A percentile compares a stretch with the other conserved stretches of the same genome.
phyloP scores from a whole-genome alignment of 2,113 vertebrate genomes.

The Atherinomorus stipes region DNA sequence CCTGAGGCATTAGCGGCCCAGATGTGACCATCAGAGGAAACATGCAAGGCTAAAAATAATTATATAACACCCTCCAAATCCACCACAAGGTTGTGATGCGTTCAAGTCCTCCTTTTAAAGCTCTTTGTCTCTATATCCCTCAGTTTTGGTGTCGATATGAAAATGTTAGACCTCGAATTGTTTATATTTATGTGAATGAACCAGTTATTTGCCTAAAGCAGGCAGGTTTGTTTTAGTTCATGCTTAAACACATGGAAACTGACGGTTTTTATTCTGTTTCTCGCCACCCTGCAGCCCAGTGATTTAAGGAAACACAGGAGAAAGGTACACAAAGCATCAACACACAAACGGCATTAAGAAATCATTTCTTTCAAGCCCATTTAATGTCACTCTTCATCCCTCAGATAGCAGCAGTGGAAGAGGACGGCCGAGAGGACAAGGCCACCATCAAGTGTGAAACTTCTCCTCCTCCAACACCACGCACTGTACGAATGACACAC shows the following conservation, averaged over 20 bases:
- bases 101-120: slow-evolving; percentile 2
- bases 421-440: slow-evolving; percentile 97
- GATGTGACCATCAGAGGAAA: neutral
- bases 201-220: slow-evolving; percentile 9
- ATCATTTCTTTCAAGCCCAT: neutral
- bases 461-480: slow-evolving; percentile 94
- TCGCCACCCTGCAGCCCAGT: slow-evolving; percentile 87
- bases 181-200: slow-evolving; percentile 30
- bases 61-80: neutral
- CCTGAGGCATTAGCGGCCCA: neutral
- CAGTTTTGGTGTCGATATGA: too few relatives aligned
- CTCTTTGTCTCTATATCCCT: slow-evolving; percentile 5
- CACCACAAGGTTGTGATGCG: slow-evolving; percentile 1
- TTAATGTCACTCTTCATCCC: neutral
- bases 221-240: neutral
- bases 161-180: neutral
- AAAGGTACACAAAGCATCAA: slow-evolving; percentile 86
- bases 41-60: neutral
- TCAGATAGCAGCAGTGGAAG: slow-evolving; percentile 96
- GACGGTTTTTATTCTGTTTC: neutral
- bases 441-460: slow-evolving; percentile 99
- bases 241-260: too few relatives aligned
- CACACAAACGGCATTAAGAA: too few relatives aligned
- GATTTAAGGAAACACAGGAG: slow-evolving; percentile 97
- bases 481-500: slow-evolving; percentile 95